A percentile compares a stretch with the other conserved stretches of the same genome.
Conservation (phyloP, 2,888 invertebrate genomes). For the Leucophenga maculata region DNA sequence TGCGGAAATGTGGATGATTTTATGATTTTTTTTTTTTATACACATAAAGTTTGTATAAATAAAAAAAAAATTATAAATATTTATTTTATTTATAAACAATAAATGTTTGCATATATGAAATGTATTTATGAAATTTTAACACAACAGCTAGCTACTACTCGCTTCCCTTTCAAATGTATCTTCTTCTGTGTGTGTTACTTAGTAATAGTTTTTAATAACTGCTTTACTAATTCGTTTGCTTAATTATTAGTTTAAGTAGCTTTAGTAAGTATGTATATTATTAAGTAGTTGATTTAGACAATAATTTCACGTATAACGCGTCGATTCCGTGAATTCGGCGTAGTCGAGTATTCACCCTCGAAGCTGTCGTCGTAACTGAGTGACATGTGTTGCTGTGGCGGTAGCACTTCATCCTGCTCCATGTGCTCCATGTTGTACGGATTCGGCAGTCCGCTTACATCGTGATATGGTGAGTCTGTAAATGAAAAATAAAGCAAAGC, state of each 20-base stretch:
- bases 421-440: conserved; percentile 87
- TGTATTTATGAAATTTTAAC: not conserved
- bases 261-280: conserved; percentile 8
- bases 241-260: conserved; percentile 31
- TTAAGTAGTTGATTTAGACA: conserved; percentile 74
- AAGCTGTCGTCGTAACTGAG: conserved; percentile 94
- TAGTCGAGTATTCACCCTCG: conserved; percentile 94
- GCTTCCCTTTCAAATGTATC: not conserved
- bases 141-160: not conserved
- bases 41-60: conserved; percentile 21
- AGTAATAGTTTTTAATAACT: not conserved
- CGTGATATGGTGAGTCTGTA: conserved; percentile 90
- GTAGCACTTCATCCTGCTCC: conserved; percentile 80
- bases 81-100: conserved; percentile 50
- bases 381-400: conserved; percentile 87
- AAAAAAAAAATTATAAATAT: conserved; percentile 43
- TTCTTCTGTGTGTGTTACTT: not conserved
- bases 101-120: conserved; percentile 18
- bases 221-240: conserved; percentile 8
- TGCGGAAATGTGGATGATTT: not conserved
- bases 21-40: conserved; percentile 27
- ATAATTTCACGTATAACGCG: conserved; percentile 96
- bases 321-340: conserved; percentile 92
- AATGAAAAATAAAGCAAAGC: conserved; percentile 38
- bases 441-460: conserved; percentile 92